These are phyloP conservation scores for Peromyscus nudipes DNA, from an alignment of 2,797 vertebrate species.

Conservation along the genomic window DNA sequence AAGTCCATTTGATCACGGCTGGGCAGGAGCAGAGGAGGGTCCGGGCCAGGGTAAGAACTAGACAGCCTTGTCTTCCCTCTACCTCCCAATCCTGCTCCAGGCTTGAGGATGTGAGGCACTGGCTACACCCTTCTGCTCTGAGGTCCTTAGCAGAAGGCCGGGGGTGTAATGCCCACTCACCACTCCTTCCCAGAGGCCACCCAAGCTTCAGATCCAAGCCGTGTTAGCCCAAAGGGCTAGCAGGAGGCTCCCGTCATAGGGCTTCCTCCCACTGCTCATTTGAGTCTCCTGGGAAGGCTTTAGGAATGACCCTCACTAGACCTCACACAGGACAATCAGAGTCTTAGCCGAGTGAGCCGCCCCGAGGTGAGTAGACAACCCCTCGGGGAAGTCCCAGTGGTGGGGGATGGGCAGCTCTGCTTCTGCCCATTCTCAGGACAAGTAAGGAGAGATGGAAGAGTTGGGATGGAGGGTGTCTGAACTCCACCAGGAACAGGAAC, in stretches of 20 bases:
- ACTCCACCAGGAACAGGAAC: conserved; percentile 83
- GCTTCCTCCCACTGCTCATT: fast-evolving
- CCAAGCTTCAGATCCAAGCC: fast-evolving
- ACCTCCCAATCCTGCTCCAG: not conserved
- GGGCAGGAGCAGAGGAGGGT: not conserved
- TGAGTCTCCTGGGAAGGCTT: not conserved
- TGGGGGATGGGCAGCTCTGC: not conserved
- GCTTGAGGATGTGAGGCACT: fast-evolving
- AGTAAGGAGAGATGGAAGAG: not conserved
- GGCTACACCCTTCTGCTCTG: not conserved
- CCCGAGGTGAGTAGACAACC: not conserved
- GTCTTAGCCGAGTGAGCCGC: not conserved
- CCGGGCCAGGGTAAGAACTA: not conserved
- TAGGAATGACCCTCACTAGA: not conserved
- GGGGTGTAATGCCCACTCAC: conserved; percentile 78
- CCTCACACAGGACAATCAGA: not conserved
- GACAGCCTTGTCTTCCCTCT: not conserved
- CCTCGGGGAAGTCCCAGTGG: not conserved
- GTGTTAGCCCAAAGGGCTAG: not conserved
- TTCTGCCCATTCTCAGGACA: conserved; percentile 86
- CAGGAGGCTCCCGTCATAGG: not conserved
- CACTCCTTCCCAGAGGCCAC: conserved; percentile 65
- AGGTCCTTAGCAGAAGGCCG: conserved; percentile 67
- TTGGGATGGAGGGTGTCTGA: conserved; percentile 48
- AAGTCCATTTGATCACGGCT: not conserved